phyloP scores from a whole-genome alignment of 64 coral and sea anemone species.

The Porites lutea region DNA sequence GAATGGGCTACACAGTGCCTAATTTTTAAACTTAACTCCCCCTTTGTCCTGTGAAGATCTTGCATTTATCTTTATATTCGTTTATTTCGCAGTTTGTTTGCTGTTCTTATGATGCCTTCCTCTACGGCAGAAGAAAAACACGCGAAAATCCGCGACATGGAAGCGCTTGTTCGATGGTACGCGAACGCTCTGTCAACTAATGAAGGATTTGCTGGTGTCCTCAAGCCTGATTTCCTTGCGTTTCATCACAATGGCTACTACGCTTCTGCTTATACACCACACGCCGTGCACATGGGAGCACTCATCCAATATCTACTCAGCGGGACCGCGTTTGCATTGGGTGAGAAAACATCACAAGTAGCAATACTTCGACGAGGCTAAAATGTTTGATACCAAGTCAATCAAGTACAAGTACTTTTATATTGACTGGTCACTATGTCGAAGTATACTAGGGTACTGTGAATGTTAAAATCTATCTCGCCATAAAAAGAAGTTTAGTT shows the following conservation, averaged over 20 bases:
- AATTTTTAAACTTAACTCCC: no score
- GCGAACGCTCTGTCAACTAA: constrained; percentile 23
- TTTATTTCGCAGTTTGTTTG: neutral
- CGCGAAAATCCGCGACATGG: constrained; percentile 56
- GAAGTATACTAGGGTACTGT: no score
- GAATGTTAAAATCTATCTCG: no score
- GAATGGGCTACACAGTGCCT: no score
- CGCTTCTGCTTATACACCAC: constrained; percentile 31
- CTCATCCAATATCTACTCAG: constrained; percentile 33
- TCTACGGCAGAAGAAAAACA: neutral
- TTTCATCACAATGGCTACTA: constrained; percentile 52
- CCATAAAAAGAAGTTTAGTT: no score
- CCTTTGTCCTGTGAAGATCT: no score
- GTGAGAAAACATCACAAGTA: neutral
- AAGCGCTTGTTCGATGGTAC: constrained; percentile 30
- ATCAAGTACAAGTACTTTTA: no score
- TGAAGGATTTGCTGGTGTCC: neutral
- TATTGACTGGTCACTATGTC: no score
- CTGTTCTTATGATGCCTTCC: constrained; percentile 41
- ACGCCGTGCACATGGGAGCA: neutral
- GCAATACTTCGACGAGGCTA: no score
- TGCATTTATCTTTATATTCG: neutral
- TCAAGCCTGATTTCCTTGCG: constrained; percentile 46
- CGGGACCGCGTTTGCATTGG: constrained; percentile 24
- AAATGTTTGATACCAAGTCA: no score